Conservation (phyloP, 2,113 vertebrate genomes). For the Cheirogaleus medius region DNA sequence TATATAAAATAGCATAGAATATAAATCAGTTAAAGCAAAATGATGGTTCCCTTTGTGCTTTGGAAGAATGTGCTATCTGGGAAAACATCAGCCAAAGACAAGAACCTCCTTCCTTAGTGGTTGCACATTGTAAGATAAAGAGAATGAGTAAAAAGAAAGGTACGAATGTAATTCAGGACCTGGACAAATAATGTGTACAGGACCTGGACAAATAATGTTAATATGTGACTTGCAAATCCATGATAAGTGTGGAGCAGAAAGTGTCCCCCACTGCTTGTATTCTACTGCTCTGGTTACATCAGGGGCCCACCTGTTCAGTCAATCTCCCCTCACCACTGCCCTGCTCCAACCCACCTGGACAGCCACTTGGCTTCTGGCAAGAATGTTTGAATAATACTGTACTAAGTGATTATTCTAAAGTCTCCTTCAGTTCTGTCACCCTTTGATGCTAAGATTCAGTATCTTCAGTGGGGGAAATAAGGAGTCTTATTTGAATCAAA, state of each 20-base stretch:
- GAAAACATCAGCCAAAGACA: background rate
- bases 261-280: fast-evolving
- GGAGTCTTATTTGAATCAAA: background rate
- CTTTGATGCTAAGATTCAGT: background rate
- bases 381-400: background rate
- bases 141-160: background rate
- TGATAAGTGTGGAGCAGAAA: background rate
- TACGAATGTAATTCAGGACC: background rate
- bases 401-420: background rate
- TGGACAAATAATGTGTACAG: no score
- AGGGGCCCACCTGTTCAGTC: background rate
- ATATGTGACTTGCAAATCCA: background rate
- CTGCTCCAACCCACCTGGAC: no score
- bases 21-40: background rate
- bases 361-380: background rate
- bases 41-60: background rate
- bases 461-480: background rate
- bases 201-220: no score
- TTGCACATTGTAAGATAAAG: background rate
- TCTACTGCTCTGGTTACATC: background rate
- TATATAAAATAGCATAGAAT: background rate
- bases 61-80: background rate
- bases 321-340: background rate
- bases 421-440: background rate
- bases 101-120: background rate